Base-by-base conservation (phyloP, 2,888 invertebrate species). In the Nomada ferruginata region DNA sequence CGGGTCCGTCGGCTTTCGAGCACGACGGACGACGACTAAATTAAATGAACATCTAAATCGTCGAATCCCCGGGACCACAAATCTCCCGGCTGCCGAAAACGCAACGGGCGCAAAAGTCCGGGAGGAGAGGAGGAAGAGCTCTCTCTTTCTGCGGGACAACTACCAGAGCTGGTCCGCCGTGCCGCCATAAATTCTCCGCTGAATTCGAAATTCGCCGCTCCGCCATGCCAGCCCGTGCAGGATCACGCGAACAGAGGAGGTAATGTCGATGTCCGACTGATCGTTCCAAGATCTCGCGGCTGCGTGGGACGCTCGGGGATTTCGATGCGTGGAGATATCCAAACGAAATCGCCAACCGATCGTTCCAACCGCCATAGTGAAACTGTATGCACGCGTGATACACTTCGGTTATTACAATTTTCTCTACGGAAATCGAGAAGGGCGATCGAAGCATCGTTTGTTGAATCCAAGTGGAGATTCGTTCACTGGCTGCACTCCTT, bases 21-120 rank as follows among this genome's bases (percentile, higher is more conserved):
- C 63, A 65, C 76, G 72, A 61, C 77, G 69, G 61, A 79, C 73
- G 85, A 89, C 89, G 89, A 89, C 90, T 90, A 90, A 92, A 92
- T 92, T 91, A 91, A 89, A 89, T 81, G 90, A 90, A 91, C 91
- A 92, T 92, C 91, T 89, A 90, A 92, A 91, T 92, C 90, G 90
- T 85, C 84, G 85, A 81, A 84, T 74, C 50, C 84, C 68, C 71
- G 59, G 81, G 78, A 82, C 85, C 86, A 85, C 85, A 85, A 85
- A 85, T 85, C 85, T 85, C 75, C 55, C 66, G 85, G 69, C 85
- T 85, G 86, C 86, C 85, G 85, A 85, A 85, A 85, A 85, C 86
- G 84, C 86, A 84, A 85, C 82, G 85, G 86, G 84, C 74, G 85
- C 84, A 76, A 79, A 80, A 71, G 80, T 78, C 83, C 59, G 53